Base-by-base conservation (phyloP, 1,140 invertebrate genomes). In the Thaumatotibia leucotreta region DNA sequence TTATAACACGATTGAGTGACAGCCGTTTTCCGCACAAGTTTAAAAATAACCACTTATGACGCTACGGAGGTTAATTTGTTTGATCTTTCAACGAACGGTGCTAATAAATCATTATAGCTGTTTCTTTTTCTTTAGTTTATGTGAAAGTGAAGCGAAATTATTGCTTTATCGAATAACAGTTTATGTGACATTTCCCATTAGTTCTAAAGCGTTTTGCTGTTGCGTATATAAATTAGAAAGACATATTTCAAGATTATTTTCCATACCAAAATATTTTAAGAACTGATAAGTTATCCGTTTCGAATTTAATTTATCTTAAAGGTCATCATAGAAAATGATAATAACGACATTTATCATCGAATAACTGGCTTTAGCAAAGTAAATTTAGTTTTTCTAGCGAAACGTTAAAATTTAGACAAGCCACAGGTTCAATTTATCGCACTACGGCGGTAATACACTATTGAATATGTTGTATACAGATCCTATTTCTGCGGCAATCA, bases 1-100 rank as follows among this genome's bases (percentile, higher is more conserved):
- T n/a, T n/a, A n/a, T n/a, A n/a, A n/a, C n/a, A n/a, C n/a, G 9
- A 33, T 45, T 68, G 69, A 72, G 58, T 65, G 68, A 72, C 68
- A 67, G 63, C 33, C 20, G 33, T 63, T 50, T 70, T 72, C 64
- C 24, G 50, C n/a, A 6, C 39, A 11, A 29, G 39, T 45, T 63
- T 61, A 61, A 45, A 65, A 73, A 67, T 63, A 73, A 4, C 17
- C n/a, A 65, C 68, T 72, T 69, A 63, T 64, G 35, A 61, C 61
- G 50, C 23, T 9, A 31, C 6, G 1, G 45, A 50, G 68, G 66
- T 73, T 74, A 75, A 70, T 69, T 75, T 68, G 35, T 64, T 69
- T 69, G 68, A 74, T 67, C 58, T 67, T 24, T 17, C 65, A n/a
- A 58, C 14, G 33, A 35, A 70, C 39, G 33, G 65, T 39, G 52